phyloP scores from a whole-genome alignment of 2,113 vertebrate species.

The Microcebus murinus region DNA sequence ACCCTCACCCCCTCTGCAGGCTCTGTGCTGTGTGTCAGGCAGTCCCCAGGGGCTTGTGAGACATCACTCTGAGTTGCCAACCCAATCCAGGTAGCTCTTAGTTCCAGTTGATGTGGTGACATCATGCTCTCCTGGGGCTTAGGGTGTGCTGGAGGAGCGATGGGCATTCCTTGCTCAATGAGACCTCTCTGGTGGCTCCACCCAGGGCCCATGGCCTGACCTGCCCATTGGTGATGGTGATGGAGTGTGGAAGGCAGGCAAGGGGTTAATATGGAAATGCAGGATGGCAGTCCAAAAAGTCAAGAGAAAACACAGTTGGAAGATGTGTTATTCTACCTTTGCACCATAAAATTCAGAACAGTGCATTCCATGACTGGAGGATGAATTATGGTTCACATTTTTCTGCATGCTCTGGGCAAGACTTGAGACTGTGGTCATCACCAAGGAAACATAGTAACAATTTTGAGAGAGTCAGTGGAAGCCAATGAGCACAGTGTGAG shows the following conservation, averaged over 20 bases:
- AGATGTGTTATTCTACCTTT: neutral
- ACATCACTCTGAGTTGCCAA: neutral
- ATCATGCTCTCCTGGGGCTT: neutral
- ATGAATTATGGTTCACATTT: neutral
- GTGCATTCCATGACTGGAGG: neutral
- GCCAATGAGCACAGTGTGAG: neutral
- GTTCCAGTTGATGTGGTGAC: neutral
- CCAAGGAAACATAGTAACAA: neutral
- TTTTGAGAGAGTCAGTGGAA: neutral
- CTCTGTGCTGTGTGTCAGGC: neutral
- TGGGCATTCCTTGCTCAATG: neutral
- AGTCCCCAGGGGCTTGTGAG: neutral
- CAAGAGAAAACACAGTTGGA: neutral
- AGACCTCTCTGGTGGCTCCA: neutral
- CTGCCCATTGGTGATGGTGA: no score
- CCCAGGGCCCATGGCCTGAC: neutral
- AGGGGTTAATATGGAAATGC: neutral
- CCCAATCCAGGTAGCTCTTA: neutral
- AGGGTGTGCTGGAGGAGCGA: neutral
- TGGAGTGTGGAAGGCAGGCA: neutral
- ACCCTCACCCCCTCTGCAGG: neutral
- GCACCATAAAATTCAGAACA: neutral
- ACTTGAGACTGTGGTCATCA: neutral
- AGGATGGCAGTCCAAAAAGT: neutral
- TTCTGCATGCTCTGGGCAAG: neutral